Base-by-base conservation (phyloP, 2,888 invertebrate species). In the Perizoma affinitatum region DNA sequence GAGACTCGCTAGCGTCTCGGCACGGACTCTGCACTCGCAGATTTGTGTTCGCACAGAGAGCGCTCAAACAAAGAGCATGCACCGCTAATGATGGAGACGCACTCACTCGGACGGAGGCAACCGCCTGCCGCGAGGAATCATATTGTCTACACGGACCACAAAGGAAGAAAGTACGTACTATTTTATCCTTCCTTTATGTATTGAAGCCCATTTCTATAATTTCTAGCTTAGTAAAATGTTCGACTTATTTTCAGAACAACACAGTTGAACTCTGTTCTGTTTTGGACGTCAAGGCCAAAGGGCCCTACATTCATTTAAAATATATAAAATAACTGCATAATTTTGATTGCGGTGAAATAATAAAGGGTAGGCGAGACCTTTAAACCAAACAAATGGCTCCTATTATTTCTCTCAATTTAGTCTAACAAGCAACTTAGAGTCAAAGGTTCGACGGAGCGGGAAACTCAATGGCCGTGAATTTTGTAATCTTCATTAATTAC, bases 321-420 rank as follows among this genome's bases (percentile, higher is more conserved):
- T 10, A 42, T n/a, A 42, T 42, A 5, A 42, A 9, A 55, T 58
- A 57, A 67, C 60, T 58, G 63, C 61, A 54, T 43, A 70, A 63
- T 76, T 78, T 78, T 79, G 79, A 84, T 81, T 80, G 79, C 76
- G 73, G 77, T 75, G 71, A 80, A 82, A 82, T 82, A 78, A 82
- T 76, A 82, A 79, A 75, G 79, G 70, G 78, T 79, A 80, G 80
- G 81, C 77, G 72, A 78, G 79, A 82, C 86, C 81, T 81, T 86
- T 89, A 89, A 91, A 87, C 85, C 86, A 86, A 87, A 92, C 86
- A 90, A 92, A 92, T 90, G 88, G 81, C 82, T 73, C 82, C 88
- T 88, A 91, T 92, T 92, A 91, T 90, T 90, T 89, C 90, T 91
- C 91, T 89, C 89, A 89, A 91, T 91, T 92, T 89, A 86, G 87